Conservation (phyloP, 2,888 invertebrate genomes). For the Polylopha cassiicola region DNA sequence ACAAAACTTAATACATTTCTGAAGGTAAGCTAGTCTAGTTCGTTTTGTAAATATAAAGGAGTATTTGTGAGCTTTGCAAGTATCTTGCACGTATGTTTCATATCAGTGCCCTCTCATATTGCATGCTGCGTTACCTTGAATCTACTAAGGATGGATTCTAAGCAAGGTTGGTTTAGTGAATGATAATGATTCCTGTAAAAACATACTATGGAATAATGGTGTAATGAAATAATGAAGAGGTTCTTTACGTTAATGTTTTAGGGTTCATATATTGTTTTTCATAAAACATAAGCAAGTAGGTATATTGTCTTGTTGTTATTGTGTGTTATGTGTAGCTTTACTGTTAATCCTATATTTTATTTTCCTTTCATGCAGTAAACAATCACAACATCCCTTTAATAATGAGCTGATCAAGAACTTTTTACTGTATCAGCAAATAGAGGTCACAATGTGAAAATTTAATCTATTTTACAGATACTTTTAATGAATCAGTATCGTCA, state of each 20-base stretch:
- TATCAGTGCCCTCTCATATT: slow-evolving; percentile 58
- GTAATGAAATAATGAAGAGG: too few species aligned
- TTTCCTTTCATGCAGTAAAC: too few species aligned
- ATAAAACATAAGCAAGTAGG: too few species aligned
- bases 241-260: too few species aligned
- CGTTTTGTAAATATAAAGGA: slow-evolving; percentile 17
- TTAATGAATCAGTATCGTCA: slow-evolving; percentile 66
- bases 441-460: background rate
- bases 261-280: too few species aligned
- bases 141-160: slow-evolving; percentile 65
- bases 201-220: slow-evolving; percentile 17
- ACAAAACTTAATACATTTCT: slow-evolving; percentile 3
- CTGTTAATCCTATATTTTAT: too few species aligned
- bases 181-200: slow-evolving; percentile 22
- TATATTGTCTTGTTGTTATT: too few species aligned
- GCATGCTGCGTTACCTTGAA: slow-evolving; percentile 71
- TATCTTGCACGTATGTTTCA: slow-evolving; percentile 47
- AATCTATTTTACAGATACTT: slow-evolving; percentile 51
- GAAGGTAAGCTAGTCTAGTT: slow-evolving; percentile 16
- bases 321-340: slow-evolving; percentile 9
- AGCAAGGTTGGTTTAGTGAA: slow-evolving; percentile 65
- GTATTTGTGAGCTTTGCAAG: slow-evolving; percentile 27
- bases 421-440: too few species aligned
- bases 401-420: too few species aligned
- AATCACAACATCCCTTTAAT: too few species aligned